These are phyloP conservation scores for Coelinius sp. DNA, from an alignment of 2,888 invertebrate genomes.

Conservation along the genomic window DNA sequence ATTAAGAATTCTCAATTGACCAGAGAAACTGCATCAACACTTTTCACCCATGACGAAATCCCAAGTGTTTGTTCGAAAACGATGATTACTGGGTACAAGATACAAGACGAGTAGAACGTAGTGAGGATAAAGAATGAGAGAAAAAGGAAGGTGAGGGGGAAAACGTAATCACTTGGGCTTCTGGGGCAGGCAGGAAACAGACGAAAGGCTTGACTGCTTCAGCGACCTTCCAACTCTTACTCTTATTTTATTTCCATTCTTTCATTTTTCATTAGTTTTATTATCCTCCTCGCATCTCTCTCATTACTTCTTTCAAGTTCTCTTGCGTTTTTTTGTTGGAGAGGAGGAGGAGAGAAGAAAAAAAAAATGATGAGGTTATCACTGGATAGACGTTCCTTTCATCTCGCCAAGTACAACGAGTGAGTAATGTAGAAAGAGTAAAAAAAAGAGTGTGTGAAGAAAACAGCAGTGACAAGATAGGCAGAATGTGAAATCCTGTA, in stretches of 20 bases:
- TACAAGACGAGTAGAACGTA: conserved; percentile 26
- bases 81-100: conserved; percentile 54
- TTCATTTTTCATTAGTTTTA: conserved; percentile 19
- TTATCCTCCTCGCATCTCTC: conserved; percentile 15
- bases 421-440: conserved; percentile 9
- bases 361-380: conserved; percentile 9
- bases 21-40: no score
- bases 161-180: conserved; percentile 56
- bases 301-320: conserved; percentile 11
- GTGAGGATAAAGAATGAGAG: conserved; percentile 34
- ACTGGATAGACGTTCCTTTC: conserved; percentile 19
- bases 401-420: conserved; percentile 21
- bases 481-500: not conserved
- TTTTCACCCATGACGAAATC: conserved; percentile 46
- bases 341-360: not conserved
- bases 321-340: not conserved
- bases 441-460: not conserved
- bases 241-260: conserved; percentile 32
- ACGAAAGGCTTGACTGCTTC: conserved; percentile 39
- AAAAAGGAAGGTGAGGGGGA: conserved; percentile 41
- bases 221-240: conserved; percentile 42
- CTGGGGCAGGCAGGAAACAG: conserved; percentile 46
- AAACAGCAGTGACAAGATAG: conserved; percentile 13
- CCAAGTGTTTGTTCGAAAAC: conserved; percentile 58
- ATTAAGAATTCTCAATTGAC: no score